Base-by-base conservation (phyloP, 1,140 invertebrate genomes). In the Brachionus calyciflorus region DNA sequence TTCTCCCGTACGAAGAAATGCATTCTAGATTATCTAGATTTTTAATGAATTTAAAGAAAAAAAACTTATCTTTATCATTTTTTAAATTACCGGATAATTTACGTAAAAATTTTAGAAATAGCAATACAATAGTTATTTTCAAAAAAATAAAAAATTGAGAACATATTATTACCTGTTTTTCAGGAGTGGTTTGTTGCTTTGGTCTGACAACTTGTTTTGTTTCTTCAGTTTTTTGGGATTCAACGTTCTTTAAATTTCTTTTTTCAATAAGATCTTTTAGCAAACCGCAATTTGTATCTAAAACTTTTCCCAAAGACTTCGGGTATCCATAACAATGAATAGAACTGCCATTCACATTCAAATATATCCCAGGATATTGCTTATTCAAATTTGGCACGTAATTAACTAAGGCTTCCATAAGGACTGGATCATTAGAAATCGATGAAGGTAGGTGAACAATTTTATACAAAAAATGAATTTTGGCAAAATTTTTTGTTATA, bases 291-390 rank as follows among this genome's bases (percentile, higher is more conserved):
- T 44, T 65, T 44, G 33, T 41, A 12, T 65, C 41, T 19, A 65
- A 65, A 3, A 65, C 37, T 65, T 26, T 65, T 21, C 21, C 60
- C 10, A 65, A 10, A 4, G 60, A 65, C 44, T 44, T 65, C 3
- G 60, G 60, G 44, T 65, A 65, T 44, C 60, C 60, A 65, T 65
- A 65, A 37, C 60, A 65, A 26, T 65, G 17, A 37, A 65, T 24
- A 30, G 17, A 5, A 24, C 24, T 44, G 24, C 44, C 4, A 5
- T 10, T 26, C 7, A 65, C 3, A 12, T 65, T 26, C 24, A 65
- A 14, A 44, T 44, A 65, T 21, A 65, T 10, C 44, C 37, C 60
- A 24, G 60, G 60, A 65, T 26, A 65, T 28, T 65, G 37, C 28
- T 37, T 65, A 28, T 44, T 44, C 17, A 65, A 10, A 24, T 21